These are phyloP conservation scores for Aphelinus certus DNA, from an alignment of 1,140 invertebrate species.

Conservation along the genomic window DNA sequence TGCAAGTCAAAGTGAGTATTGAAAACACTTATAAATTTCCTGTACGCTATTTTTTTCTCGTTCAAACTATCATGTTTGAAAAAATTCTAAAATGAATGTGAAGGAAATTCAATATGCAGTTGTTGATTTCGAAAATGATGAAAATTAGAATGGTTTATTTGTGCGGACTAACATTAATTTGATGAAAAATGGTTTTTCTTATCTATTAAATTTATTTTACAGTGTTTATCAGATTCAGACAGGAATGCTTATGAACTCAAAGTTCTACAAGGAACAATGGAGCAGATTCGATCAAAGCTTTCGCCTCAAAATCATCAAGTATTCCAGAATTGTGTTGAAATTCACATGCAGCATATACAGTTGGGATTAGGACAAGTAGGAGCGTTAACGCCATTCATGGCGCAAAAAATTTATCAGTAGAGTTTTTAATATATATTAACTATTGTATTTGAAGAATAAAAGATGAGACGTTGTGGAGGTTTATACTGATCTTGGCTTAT, in stretches of 20 bases:
- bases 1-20: constrained; percentile 83
- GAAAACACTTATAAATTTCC: constrained; percentile 2
- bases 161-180: not conserved
- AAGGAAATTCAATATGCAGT: constrained; percentile 30
- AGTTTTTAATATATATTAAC: constrained; percentile 23
- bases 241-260: constrained; percentile 91
- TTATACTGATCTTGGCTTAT: constrained; percentile 27
- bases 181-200: constrained; percentile 6
- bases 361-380: constrained; percentile 77
- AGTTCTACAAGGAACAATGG: constrained; percentile 91
- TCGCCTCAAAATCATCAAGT: constrained; percentile 80
- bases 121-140: constrained; percentile 2
- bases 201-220: constrained; percentile 46
- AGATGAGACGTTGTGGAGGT: constrained; percentile 13
- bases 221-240: constrained; percentile 89
- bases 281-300: constrained; percentile 85
- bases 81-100: not conserved
- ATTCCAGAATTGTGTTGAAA: constrained; percentile 91
- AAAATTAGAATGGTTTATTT: no score
- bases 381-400: constrained; percentile 61
- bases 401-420: constrained; percentile 59
- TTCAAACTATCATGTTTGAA: no score
- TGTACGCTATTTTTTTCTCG: no score
- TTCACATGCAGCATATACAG: constrained; percentile 93
- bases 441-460: constrained; percentile 20